A percentile compares a stretch with the other conserved stretches of the same genome.
Conservation (phyloP, 1,140 invertebrate genomes). For the Drosophila asahinai region DNA sequence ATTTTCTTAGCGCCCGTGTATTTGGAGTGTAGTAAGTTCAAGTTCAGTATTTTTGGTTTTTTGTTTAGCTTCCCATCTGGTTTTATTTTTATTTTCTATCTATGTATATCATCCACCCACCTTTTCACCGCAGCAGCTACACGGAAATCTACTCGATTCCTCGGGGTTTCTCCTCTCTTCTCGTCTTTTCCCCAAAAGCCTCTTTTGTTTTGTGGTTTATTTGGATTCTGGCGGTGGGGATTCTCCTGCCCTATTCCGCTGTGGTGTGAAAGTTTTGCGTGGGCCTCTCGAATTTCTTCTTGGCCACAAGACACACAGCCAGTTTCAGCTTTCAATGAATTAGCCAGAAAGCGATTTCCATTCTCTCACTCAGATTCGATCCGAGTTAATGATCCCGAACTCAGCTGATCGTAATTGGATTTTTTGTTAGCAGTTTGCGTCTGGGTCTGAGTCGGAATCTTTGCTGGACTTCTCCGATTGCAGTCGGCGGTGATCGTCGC, state of each 20-base stretch:
- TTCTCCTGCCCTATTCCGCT: constrained; percentile 6
- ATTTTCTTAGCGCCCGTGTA: not conserved
- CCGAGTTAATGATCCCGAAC: constrained; percentile 31
- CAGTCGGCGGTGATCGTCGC: not conserved
- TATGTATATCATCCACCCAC: constrained; percentile 14
- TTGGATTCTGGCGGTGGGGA: constrained; percentile 13
- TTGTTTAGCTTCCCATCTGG: constrained; percentile 6
- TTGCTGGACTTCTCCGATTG: constrained; percentile 3
- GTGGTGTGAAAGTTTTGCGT: constrained; percentile 64
- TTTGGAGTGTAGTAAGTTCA: constrained; percentile 49
- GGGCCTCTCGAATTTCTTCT: constrained; percentile 30
- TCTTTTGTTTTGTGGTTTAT: constrained; percentile 31
- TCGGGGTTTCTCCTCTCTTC: not conserved
- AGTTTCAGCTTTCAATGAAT: constrained; percentile 17
- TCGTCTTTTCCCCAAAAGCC: too few species aligned
- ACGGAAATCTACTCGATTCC: constrained; percentile 20
- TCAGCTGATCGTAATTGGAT: constrained; percentile 11
- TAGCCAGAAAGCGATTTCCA: constrained; percentile 1
- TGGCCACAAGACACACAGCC: not conserved
- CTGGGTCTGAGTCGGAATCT: not conserved
- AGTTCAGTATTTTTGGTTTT: constrained; percentile 53
- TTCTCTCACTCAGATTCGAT: not conserved
- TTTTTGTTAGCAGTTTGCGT: not conserved
- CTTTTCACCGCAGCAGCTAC: not conserved
- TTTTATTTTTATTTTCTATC: constrained; percentile 27